Evolutionary conservation across 2,113 vertebrate species (phyloP).

Genomic region (Cryptotis parvus): DNA sequence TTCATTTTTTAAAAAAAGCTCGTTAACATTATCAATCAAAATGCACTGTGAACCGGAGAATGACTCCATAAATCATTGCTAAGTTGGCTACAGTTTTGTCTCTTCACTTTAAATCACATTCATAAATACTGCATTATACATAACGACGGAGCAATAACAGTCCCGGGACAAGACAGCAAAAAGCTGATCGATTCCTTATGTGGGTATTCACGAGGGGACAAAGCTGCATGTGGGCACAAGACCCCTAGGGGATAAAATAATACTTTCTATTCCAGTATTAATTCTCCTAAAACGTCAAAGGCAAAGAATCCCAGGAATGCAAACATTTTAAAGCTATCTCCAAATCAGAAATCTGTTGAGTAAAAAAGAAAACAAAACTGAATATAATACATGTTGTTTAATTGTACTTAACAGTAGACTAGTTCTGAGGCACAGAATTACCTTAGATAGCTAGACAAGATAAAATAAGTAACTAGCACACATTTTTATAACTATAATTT

Average conservation of each 20-base stretch:
- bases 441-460: conserved; percentile 14
- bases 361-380: conserved; percentile 60
- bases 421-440: conserved; percentile 31
- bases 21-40: conserved; percentile 61
- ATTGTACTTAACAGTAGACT: neutral
- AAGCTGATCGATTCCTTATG: conserved; percentile 81
- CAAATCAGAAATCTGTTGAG: conserved; percentile 72
- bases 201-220: conserved; percentile 78
- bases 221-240: conserved; percentile 67
- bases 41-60: conserved; percentile 60
- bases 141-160: conserved; percentile 51
- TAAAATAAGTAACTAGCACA: neutral
- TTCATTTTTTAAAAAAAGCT: conserved; percentile 60
- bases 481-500: neutral
- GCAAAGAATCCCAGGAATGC: conserved; percentile 70
- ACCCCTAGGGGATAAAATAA: conserved; percentile 67
- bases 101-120: conserved; percentile 72
- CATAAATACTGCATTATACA: conserved; percentile 68
- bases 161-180: conserved; percentile 76
- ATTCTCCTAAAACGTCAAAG: conserved; percentile 73
- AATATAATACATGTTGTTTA: conserved; percentile 12
- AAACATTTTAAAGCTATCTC: conserved; percentile 64
- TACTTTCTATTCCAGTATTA: conserved; percentile 78
- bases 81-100: conserved; percentile 36
- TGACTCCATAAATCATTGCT: conserved; percentile 43